Base-by-base conservation (phyloP, 92 coral and sea anemone genomes). In the Siderastrea radians region DNA sequence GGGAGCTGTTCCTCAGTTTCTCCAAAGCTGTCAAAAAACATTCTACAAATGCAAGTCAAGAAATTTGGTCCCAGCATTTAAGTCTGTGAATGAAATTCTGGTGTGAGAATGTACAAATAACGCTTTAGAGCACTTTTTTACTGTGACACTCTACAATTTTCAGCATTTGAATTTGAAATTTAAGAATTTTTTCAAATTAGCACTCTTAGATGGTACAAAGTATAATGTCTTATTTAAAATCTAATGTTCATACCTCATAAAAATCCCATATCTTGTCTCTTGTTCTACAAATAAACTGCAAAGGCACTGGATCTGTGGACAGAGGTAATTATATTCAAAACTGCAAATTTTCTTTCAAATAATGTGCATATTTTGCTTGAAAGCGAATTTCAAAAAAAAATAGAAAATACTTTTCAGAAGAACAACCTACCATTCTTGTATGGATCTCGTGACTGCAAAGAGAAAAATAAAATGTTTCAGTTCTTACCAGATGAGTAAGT, bases 261-360 rank as follows among this genome's bases (percentile, higher is more conserved):
- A 96, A 92, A 80, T 97, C 99, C 95, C 95, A 92, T 10, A 97
- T 43, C 67, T 84, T 94, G 84, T 97, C 99, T 85, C 98, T 92
- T 90, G 98, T 89, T 91, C 99, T 91, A 84, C 95, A 97, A 54
- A 97, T 93, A 80, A 49, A 97, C 85, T 96, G 96, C 86, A 95
- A 58, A 26, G 99, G 99, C 54, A 91, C 54, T 49, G 93, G 86
- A 61, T 94, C 99, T 97, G 83, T 82, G 9, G 38, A 65, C 7
- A 48, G 49, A 76, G 10, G 14, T 7, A 1, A 74, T 49, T 73
- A 50, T 8, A 60, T 49, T 49, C 49, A 6, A 79, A 47, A 16
- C 7, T 63, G 19, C 7, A 16, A 62, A 5, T 26, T 43, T 49
- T 3, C 14, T 47, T 48, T n/a, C 13, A 62, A 67, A 65, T 50